Conservation (phyloP, 2,797 vertebrate genomes). For the Dromococcyx pavoninus region DNA sequence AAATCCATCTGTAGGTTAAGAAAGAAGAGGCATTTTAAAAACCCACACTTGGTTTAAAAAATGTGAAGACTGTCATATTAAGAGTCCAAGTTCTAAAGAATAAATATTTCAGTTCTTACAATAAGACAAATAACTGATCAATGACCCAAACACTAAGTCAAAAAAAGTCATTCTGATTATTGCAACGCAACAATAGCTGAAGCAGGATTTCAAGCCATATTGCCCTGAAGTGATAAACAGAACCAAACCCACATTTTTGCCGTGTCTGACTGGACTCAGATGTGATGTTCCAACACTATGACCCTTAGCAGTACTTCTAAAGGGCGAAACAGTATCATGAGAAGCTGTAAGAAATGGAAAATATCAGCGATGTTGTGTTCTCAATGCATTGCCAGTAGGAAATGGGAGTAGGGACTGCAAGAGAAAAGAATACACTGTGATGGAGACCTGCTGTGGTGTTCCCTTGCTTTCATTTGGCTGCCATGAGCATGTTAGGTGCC, state of each 20-base stretch:
- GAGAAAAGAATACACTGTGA: not conserved
- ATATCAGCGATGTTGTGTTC: not conserved
- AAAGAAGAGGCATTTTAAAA: not conserved
- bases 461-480: not conserved
- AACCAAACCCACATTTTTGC: not conserved
- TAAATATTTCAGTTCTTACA: not conserved
- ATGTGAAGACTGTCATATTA: not conserved
- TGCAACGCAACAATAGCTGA: not conserved
- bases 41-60: not conserved
- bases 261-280: accelerated
- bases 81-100: not conserved
- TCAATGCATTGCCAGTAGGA: not conserved
- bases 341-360: not conserved
- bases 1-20: not conserved
- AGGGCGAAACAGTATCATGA: not conserved
- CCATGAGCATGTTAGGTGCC: not conserved
- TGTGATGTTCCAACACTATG: not conserved
- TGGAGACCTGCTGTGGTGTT: not conserved
- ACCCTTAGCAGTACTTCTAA: not conserved
- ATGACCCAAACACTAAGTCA: not conserved
- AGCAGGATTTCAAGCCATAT: not conserved
- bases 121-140: not conserved
- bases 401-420: not conserved
- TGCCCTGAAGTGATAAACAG: not conserved
- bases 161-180: not conserved